These are phyloP conservation scores for Anarsia innoxiella DNA, from an alignment of 2,888 invertebrate species.

Conservation along the genomic window DNA sequence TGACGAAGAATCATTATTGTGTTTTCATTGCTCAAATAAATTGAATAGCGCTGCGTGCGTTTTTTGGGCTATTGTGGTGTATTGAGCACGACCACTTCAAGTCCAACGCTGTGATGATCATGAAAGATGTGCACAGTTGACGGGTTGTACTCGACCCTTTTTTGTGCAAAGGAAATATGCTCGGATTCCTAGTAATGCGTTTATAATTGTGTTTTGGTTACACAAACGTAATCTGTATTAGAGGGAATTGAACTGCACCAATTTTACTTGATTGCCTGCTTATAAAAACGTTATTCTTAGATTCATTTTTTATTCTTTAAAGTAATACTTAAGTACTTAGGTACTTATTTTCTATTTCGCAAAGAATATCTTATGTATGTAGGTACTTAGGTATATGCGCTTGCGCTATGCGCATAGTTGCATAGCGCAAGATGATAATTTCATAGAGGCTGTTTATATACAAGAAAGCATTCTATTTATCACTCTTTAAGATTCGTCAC, in stretches of 20 bases:
- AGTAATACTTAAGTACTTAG: no score
- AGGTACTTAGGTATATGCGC: no score
- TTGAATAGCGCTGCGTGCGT: slow-evolving; percentile 67
- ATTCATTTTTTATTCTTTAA: no score
- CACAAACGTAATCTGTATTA: slow-evolving; percentile 20
- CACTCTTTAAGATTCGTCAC: no score
- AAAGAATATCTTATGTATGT: no score
- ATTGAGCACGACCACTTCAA: slow-evolving; percentile 48
- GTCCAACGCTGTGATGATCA: slow-evolving; percentile 60
- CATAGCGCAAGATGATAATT: no score
- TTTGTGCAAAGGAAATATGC: slow-evolving; percentile 48
- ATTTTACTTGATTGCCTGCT: slow-evolving; percentile 4
- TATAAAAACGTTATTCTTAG: no score
- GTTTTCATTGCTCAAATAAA: slow-evolving; percentile 61
- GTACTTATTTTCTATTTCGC: no score
- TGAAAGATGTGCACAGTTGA: slow-evolving; percentile 43
- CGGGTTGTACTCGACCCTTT: slow-evolving; percentile 32
- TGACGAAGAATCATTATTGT: slow-evolving; percentile 53
- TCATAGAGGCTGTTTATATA: no score
- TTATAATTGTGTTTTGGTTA: slow-evolving; percentile 20
- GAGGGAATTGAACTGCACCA: slow-evolving; percentile 12
- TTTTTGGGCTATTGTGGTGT: slow-evolving; percentile 52
- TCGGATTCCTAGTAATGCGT: slow-evolving; percentile 24
- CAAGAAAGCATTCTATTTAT: no score
- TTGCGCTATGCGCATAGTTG: no score